phyloP scores from a whole-genome alignment of 2,888 invertebrate genomes.

The Ectropis crepuscularia region DNA sequence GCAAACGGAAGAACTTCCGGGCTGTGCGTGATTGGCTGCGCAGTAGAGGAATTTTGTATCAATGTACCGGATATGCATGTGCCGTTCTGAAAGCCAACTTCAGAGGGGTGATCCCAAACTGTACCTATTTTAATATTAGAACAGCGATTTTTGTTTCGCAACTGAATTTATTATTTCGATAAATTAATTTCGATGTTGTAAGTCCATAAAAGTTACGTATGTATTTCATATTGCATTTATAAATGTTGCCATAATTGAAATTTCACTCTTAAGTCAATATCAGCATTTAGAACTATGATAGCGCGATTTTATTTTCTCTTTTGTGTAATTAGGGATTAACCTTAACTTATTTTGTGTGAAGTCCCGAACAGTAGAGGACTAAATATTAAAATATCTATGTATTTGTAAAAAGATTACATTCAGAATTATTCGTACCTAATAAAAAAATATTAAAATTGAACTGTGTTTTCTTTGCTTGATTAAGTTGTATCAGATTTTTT shows the following conservation, averaged over 20 bases:
- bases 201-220: conserved; percentile 5
- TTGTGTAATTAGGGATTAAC: conserved; percentile 40
- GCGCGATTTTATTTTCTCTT: conserved; percentile 15
- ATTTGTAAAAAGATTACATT: conserved; percentile 59
- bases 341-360: conserved; percentile 53
- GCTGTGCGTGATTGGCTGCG: too few relatives aligned
- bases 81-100: too few relatives aligned
- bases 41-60: too few relatives aligned
- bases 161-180: too few relatives aligned
- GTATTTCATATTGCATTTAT: conserved; percentile 38
- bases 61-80: too few relatives aligned
- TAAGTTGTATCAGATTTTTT: neutral
- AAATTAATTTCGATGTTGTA: neutral
- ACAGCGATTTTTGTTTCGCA: too few relatives aligned
- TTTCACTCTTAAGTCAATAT: conserved; percentile 20
- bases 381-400: conserved; percentile 32
- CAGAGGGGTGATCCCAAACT: too few relatives aligned
- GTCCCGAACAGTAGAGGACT: conserved; percentile 50
- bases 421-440: conserved; percentile 60
- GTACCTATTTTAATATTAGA: too few relatives aligned
- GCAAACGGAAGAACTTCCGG: too few relatives aligned
- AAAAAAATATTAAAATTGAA: conserved; percentile 59
- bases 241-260: conserved; percentile 39
- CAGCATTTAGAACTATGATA: conserved; percentile 20
- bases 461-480: conserved; percentile 45